Base-by-base conservation (phyloP, 2,888 invertebrate genomes). In the Xestobium rufovillosum region DNA sequence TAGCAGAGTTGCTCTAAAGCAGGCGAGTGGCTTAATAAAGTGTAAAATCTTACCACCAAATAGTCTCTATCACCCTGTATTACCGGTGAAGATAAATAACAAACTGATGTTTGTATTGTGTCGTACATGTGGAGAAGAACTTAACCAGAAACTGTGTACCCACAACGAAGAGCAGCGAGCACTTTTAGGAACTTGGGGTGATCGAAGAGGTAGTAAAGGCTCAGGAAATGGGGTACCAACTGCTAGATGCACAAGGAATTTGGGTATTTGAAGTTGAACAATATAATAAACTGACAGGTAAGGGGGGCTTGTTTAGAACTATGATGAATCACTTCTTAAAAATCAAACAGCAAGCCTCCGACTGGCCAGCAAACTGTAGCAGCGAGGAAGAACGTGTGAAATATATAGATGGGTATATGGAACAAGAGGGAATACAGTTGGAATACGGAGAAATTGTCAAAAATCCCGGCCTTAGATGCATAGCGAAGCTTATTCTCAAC, bases 401-500 rank as follows among this genome's bases (percentile, higher is more conserved):
- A 31, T 50, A 41, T 19, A 35, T 52, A 17, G 2, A 35, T 2
- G 27, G 38, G 13, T 49, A 43, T 36, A 30, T 36, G 1, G 25
- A 29, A 6, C 35, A 28, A 11, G 48, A 53, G 39, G 48, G 44
- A 4, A 38, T 53, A 14, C 37, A 49, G 11, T 19, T 30, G 12
- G 26, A 26, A 1, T n/a, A n/a, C n/a, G n/a, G n/a, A n/a, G 34
- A 45, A 25, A 44, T 52, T 16, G 8, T 4, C 2, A 39, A 42
- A 23, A 55, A 56, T 31, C 42, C 44, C 0, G 49, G 51, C 1
- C 14, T 48, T 13, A 39, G 51, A 25, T 44, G 38, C 2, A 26
- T 53, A 1, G 48, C 52, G 1, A 52, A 57, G 31, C 29, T 53
- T 2, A 44, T 41, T 26, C 23, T 52, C 2, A 55, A 55, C 31